A percentile compares a stretch with the other conserved stretches of the same genome.
Conservation (phyloP, 2,113 vertebrate species). For the Peromyscus californicus region DNA sequence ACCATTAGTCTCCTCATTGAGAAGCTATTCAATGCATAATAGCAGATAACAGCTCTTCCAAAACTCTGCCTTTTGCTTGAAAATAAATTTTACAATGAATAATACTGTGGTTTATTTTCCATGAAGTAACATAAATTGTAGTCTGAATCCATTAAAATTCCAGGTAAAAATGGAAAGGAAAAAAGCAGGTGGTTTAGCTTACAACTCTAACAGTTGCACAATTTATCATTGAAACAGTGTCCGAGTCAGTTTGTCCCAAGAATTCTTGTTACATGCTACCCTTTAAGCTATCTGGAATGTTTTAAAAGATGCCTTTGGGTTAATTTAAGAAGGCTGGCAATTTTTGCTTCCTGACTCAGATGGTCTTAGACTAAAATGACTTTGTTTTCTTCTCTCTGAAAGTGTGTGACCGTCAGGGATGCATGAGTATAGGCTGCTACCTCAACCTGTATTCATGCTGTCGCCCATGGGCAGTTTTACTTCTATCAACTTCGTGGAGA, state of each 20-base stretch:
- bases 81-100: constrained; percentile 23
- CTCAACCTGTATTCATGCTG: not conserved
- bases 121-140: not conserved
- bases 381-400: not conserved
- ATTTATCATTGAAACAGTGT: not conserved
- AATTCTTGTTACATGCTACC: not conserved
- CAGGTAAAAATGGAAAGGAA: not conserved
- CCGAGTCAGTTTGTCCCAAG: not conserved
- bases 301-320: not conserved
- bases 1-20: not conserved
- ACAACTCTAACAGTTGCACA: not conserved
- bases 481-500: not conserved
- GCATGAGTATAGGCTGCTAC: not conserved
- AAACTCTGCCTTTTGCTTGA: constrained; percentile 45
- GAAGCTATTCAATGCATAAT: not conserved
- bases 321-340: not conserved
- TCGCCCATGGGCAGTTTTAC: not conserved
- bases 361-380: not conserved
- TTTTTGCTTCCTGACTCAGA: not conserved
- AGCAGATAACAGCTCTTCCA: not conserved
- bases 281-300: not conserved
- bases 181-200: not conserved
- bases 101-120: not conserved
- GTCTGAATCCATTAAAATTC: constrained; percentile 13
- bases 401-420: not conserved